phyloP scores from a whole-genome alignment of 2,888 invertebrate genomes.

The Phyllotreta cruciferae region DNA sequence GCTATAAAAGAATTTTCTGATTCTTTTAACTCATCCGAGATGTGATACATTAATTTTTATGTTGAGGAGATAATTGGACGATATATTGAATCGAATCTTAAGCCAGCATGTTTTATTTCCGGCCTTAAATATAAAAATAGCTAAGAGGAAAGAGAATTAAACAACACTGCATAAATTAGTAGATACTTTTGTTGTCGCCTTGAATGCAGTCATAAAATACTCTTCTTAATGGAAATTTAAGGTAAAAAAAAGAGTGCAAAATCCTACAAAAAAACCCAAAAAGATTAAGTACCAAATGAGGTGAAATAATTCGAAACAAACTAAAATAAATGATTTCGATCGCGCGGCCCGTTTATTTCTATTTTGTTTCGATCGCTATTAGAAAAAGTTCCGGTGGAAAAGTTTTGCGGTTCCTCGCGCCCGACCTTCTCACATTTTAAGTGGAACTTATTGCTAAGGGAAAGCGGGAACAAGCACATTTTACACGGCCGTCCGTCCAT shows the following conservation, averaged over 20 bases:
- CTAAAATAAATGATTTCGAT: too few relatives aligned
- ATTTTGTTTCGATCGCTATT: not conserved
- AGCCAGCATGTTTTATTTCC: too few relatives aligned
- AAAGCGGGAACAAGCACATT: slow-evolving; percentile 39
- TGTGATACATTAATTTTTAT: not conserved
- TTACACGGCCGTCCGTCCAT: slow-evolving; percentile 42
- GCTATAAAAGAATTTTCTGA: slow-evolving; percentile 3
- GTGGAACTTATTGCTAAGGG: slow-evolving; percentile 38
- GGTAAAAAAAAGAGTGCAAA: too few relatives aligned
- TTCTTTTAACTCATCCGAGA: not conserved
- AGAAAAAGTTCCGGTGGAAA: not conserved
- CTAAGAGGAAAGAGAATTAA: too few relatives aligned
- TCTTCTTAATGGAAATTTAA: too few relatives aligned
- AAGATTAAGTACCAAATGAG: too few relatives aligned
- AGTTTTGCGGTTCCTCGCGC: slow-evolving; percentile 5
- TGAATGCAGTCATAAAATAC: too few relatives aligned
- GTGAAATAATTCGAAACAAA: too few relatives aligned
- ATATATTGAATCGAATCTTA: not conserved
- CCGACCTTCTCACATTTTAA: slow-evolving; percentile 34
- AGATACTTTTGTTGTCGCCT: too few relatives aligned
- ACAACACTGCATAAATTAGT: too few relatives aligned
- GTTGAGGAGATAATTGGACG: not conserved
- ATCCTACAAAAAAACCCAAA: too few relatives aligned
- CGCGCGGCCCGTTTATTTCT: not conserved
- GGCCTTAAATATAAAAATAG: too few relatives aligned